Percentiles rank a stretch among this genome's conserved stretches.
Conservation (phyloP, 2,113 vertebrate species). For the Corynorhinus townsendii region DNA sequence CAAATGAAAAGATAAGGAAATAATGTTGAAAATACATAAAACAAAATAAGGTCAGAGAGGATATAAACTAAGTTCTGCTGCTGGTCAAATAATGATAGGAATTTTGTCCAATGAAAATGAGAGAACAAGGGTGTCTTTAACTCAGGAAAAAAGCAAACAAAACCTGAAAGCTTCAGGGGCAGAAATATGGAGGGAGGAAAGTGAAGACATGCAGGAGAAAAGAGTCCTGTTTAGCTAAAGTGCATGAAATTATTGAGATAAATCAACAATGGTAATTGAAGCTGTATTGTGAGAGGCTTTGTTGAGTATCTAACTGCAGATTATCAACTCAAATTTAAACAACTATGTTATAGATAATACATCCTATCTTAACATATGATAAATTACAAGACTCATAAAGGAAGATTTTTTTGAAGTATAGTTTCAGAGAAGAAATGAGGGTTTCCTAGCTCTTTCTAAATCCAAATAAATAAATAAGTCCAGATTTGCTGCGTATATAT, state of each 20-base stretch:
- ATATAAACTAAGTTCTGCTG: background rate
- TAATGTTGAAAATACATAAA: background rate
- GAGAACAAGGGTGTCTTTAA: background rate
- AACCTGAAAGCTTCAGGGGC: background rate
- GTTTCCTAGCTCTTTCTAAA: constrained; percentile 35
- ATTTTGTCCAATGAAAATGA: constrained; percentile 19
- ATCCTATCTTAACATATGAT: background rate
- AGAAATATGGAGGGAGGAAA: background rate
- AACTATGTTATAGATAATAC: background rate
- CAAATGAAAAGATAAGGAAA: background rate
- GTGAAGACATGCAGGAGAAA: background rate
- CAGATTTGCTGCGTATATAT: background rate
- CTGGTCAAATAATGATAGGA: background rate
- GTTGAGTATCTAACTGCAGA: background rate
- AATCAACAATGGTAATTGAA: background rate
- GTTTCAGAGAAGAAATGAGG: constrained; percentile 26
- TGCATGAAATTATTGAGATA: background rate
- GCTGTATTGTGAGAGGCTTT: background rate
- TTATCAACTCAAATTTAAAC: background rate
- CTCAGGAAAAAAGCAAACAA: background rate
- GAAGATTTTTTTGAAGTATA: background rate
- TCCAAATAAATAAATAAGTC: background rate
- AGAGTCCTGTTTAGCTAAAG: background rate
- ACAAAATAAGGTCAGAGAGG: background rate
- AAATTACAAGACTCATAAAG: background rate